phyloP scores from a whole-genome alignment of 2,888 invertebrate genomes.

The Serrognathus titanus region DNA sequence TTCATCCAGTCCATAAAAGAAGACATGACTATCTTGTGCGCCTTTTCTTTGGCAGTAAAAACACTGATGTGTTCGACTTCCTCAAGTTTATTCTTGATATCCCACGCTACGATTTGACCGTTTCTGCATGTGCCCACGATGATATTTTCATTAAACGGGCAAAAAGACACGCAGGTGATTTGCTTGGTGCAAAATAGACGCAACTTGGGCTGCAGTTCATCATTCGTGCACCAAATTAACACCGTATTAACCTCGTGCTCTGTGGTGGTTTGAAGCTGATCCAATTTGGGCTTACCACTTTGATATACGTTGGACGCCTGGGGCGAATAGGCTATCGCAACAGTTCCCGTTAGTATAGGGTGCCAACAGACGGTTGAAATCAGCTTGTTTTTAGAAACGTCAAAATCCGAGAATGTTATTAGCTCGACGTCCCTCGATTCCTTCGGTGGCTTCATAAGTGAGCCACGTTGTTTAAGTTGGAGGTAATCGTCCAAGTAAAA shows the following conservation, averaged over 20 bases:
- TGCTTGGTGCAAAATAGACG: constrained; percentile 66
- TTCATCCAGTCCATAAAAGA: constrained; percentile 69
- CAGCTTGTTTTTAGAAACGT: constrained; percentile 62
- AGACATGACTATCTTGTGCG: constrained; percentile 59
- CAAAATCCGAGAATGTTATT: constrained; percentile 64
- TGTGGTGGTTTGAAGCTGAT: constrained; percentile 37
- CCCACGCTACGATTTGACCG: constrained; percentile 71
- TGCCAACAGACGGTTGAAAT: constrained; percentile 68
- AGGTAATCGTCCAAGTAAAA: constrained; percentile 63
- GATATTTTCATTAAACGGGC: constrained; percentile 66
- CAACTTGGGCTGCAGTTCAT: constrained; percentile 66
- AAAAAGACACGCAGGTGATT: constrained; percentile 63
- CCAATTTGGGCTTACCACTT: background rate
- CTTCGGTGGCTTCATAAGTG: constrained; percentile 3
- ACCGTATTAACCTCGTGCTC: constrained; percentile 64
- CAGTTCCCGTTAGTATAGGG: constrained; percentile 66
- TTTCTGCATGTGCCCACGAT: constrained; percentile 69
- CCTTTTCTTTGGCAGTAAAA: constrained; percentile 60
- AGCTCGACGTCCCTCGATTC: constrained; percentile 49
- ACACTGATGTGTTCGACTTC: constrained; percentile 61
- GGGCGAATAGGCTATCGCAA: constrained; percentile 65
- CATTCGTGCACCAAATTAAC: constrained; percentile 71
- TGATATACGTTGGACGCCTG: constrained; percentile 53
- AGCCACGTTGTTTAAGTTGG: constrained; percentile 44
- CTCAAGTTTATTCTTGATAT: constrained; percentile 61